Percentiles rank a stretch among this genome's conserved stretches.
These are phyloP conservation scores for Ganaspis brasiliensis DNA, from an alignment of 2,888 invertebrate species.

Conservation along the genomic window DNA sequence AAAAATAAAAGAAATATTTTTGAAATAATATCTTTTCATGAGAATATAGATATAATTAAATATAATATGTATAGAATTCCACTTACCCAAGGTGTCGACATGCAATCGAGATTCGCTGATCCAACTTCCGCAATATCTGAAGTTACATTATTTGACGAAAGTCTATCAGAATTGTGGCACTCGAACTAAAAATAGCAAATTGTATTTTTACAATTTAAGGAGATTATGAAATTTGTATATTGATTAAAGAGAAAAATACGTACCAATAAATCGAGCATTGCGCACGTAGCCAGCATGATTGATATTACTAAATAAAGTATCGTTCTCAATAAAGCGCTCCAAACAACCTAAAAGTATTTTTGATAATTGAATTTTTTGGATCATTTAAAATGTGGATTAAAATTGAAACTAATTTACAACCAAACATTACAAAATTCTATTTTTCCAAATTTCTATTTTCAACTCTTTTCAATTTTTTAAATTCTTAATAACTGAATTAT, in stretches of 20 bases:
- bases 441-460: too few species aligned
- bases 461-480: not conserved
- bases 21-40: too few species aligned
- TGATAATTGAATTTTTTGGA: not conserved
- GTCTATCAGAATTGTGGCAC: constrained; percentile 69
- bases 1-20: too few species aligned
- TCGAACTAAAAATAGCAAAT: constrained; percentile 70
- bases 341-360: constrained; percentile 81
- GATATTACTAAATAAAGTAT: constrained; percentile 87
- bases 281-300: constrained; percentile 84
- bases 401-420: too few species aligned
- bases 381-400: too few species aligned
- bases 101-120: constrained; percentile 68
- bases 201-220: not conserved
- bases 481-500: not conserved
- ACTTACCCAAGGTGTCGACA: constrained; percentile 76
- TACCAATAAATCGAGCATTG: constrained; percentile 85
- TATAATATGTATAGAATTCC: too few species aligned
- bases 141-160: constrained; percentile 68
- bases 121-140: constrained; percentile 65
- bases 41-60: too few species aligned
- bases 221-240: too few species aligned
- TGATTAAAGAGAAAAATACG: too few species aligned
- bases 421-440: too few species aligned
- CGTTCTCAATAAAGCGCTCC: constrained; percentile 84